A percentile compares a stretch with the other conserved stretches of the same genome.
phyloP scores from a whole-genome alignment of 2,113 vertebrate genomes.

The Cricetomys ansorgei region DNA sequence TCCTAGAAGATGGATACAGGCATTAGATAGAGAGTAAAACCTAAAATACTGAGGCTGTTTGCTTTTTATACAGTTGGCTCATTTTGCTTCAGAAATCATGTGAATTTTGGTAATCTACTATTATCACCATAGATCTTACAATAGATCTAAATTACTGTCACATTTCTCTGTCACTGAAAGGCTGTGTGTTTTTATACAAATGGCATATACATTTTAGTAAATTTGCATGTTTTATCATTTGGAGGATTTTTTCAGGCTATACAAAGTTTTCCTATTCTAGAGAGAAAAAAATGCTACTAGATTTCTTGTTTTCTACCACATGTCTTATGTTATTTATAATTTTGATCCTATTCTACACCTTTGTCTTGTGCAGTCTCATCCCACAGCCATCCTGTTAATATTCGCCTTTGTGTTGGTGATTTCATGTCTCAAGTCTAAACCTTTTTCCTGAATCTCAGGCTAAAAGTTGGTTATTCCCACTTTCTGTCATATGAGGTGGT shows the following conservation, averaged over 20 bases:
- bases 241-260: constrained; percentile 17
- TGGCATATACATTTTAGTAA: not conserved
- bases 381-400: not conserved
- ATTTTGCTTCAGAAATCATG: constrained; percentile 22
- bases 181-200: constrained; percentile 42
- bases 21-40: not conserved
- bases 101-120: not conserved
- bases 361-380: not conserved
- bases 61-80: not conserved
- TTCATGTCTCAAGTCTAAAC: not conserved
- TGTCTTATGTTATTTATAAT: not conserved
- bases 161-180: constrained; percentile 14
- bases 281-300: not conserved
- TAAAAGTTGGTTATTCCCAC: constrained; percentile 10
- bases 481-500: not conserved
- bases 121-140: not conserved
- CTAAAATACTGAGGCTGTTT: not conserved
- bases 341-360: not conserved
- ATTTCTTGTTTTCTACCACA: not conserved
- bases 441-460: not conserved
- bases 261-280: constrained; percentile 4
- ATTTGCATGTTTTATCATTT: not conserved
- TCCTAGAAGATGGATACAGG: not conserved
- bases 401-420: not conserved
- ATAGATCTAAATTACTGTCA: not conserved